Percentiles rank a stretch among this genome's conserved stretches.
phyloP scores from a whole-genome alignment of 1,140 invertebrate species.

The Drosophila pallidifrons region DNA sequence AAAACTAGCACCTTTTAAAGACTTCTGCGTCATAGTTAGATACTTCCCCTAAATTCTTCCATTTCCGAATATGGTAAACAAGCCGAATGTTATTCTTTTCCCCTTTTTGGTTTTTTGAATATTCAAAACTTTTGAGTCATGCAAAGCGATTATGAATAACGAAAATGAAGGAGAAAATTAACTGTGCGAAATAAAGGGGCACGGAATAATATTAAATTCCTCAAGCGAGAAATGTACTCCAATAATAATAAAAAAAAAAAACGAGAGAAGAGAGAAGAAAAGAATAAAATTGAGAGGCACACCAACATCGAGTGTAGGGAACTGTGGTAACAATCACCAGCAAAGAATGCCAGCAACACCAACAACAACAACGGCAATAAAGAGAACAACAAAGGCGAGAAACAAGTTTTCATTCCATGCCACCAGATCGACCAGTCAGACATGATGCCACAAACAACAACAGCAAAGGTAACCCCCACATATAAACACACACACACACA shows the following conservation, averaged over 20 bases:
- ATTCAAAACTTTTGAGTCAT: constrained; percentile 50
- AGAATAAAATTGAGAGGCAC: constrained; percentile 40
- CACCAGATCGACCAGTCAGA: constrained; percentile 63
- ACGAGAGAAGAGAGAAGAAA: constrained; percentile 25
- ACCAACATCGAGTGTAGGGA: constrained; percentile 40
- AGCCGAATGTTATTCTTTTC: neutral
- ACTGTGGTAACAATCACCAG: constrained; percentile 65
- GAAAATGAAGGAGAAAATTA: constrained; percentile 61
- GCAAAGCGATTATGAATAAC: constrained; percentile 30
- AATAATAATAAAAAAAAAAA: constrained; percentile 62
- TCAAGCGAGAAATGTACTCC: constrained; percentile 81
- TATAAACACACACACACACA: constrained; percentile 23
- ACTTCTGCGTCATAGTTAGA: neutral
- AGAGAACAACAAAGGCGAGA: constrained; percentile 62
- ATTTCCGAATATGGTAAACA: constrained; percentile 2
- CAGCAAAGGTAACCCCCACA: constrained; percentile 67
- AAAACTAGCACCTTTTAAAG: too few relatives aligned
- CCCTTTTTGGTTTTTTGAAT: neutral
- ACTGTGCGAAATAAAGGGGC: constrained; percentile 77
- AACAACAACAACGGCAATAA: constrained; percentile 13
- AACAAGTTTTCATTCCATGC: constrained; percentile 76
- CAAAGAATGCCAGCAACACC: constrained; percentile 67
- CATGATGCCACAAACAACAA: constrained; percentile 55
- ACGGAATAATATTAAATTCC: constrained; percentile 75
- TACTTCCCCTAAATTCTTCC: neutral